Conservation (phyloP, 2,888 invertebrate species). For the Meteorus cinctellus region DNA sequence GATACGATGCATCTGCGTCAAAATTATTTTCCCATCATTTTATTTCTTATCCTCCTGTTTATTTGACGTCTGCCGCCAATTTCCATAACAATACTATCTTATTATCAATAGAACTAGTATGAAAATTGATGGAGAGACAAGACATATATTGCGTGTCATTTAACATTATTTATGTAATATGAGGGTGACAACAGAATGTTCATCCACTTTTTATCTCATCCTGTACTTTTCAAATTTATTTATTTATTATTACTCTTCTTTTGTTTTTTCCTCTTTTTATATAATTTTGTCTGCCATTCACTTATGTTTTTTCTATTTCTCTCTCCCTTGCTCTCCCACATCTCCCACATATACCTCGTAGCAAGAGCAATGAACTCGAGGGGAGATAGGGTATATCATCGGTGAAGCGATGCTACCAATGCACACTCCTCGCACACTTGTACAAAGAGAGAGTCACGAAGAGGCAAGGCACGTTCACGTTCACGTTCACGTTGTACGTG, state of each 20-base stretch:
- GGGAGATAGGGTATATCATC: slow-evolving; percentile 67
- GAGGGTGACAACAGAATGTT: slow-evolving; percentile 36
- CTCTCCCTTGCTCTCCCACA: slow-evolving; percentile 45
- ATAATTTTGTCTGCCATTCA: slow-evolving; percentile 41
- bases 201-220: slow-evolving; percentile 2
- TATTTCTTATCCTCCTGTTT: slow-evolving; percentile 27
- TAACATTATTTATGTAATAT: background rate
- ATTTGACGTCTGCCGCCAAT: slow-evolving; percentile 15
- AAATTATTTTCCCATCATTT: slow-evolving; percentile 36
- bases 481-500: slow-evolving; percentile 12
- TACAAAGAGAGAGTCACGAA: slow-evolving; percentile 48
- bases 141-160: too few relatives aligned
- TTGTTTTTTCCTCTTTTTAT: background rate
- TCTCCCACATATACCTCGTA: slow-evolving; percentile 37
- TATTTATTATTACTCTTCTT: too few relatives aligned
- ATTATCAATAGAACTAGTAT: too few relatives aligned
- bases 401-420: slow-evolving; percentile 69
- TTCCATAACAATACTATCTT: too few relatives aligned
- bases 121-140: too few relatives aligned
- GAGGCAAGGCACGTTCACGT: slow-evolving; percentile 28
- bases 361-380: slow-evolving; percentile 71
- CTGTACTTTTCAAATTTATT: background rate
- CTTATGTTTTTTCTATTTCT: slow-evolving; percentile 41
- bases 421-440: slow-evolving; percentile 54
- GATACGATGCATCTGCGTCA: slow-evolving; percentile 67